A percentile compares a stretch with the other conserved stretches of the same genome.
Conservation (phyloP, 2,888 invertebrate genomes). For the Patella pellucida region DNA sequence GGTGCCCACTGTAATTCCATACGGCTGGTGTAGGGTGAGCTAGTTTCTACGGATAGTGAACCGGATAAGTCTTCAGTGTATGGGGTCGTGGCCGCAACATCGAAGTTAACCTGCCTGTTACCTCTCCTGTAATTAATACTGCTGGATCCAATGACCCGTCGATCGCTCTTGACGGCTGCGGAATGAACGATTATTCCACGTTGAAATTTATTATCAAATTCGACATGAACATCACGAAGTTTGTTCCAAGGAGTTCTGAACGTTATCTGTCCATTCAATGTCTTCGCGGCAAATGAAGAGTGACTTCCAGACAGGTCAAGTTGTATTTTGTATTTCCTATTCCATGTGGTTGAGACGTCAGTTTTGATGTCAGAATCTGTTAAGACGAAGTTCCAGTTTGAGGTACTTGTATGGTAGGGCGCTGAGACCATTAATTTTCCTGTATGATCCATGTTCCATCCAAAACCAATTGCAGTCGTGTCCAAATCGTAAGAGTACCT, state of each 20-base stretch:
- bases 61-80: slow-evolving; percentile 39
- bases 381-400: slow-evolving; percentile 29
- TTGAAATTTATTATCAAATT: slow-evolving; percentile 41
- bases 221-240: slow-evolving; percentile 32
- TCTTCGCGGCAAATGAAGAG: slow-evolving; percentile 19
- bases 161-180: slow-evolving; percentile 37
- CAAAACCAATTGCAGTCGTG: slow-evolving; percentile 25
- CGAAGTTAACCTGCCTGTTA: slow-evolving; percentile 30
- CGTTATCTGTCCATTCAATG: slow-evolving; percentile 34
- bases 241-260: slow-evolving; percentile 41
- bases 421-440: slow-evolving; percentile 31
- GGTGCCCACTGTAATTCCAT: slow-evolving; percentile 42
- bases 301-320: slow-evolving; percentile 27
- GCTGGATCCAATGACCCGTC: slow-evolving; percentile 34
- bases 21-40: slow-evolving; percentile 40
- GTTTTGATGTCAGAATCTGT: slow-evolving; percentile 24
- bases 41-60: slow-evolving; percentile 37
- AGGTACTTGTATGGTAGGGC: slow-evolving; percentile 22
- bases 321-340: slow-evolving; percentile 25
- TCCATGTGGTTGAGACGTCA: slow-evolving; percentile 25
- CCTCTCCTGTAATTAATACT: slow-evolving; percentile 34
- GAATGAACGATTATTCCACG: slow-evolving; percentile 34
- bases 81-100: slow-evolving; percentile 29
- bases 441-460: slow-evolving; percentile 25
- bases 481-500: slow-evolving; percentile 25